These are phyloP conservation scores for Tetraneura akinire DNA, from an alignment of 1,140 invertebrate species.

Conservation along the genomic window DNA sequence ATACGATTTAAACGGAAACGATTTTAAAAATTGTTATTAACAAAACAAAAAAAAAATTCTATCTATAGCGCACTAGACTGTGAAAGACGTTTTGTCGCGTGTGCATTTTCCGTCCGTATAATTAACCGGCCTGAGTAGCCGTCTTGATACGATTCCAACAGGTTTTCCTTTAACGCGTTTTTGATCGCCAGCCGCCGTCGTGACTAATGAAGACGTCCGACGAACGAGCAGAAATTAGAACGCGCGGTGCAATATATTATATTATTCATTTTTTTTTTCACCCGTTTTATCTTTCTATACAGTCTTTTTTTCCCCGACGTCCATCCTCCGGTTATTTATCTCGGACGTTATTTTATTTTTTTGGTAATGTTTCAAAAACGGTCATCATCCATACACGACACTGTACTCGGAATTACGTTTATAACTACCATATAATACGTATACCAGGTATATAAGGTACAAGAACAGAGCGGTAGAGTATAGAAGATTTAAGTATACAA, in stretches of 20 bases:
- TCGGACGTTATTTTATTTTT: background rate
- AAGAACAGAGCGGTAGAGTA: too few relatives aligned
- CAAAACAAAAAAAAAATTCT: too few relatives aligned
- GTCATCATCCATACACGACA: background rate
- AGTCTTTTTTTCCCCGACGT: too few relatives aligned
- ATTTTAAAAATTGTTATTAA: too few relatives aligned
- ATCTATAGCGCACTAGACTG: too few relatives aligned
- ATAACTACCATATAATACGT: too few relatives aligned
- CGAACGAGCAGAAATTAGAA: slow-evolving; percentile 39
- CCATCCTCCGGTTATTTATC: too few relatives aligned
- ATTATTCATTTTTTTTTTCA: background rate
- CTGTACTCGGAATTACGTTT: too few relatives aligned
- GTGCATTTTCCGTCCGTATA: slow-evolving; percentile 12
- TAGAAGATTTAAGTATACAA: too few relatives aligned
- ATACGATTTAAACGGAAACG: too few relatives aligned
- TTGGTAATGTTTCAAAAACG: slow-evolving; percentile 18
- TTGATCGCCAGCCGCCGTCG: slow-evolving; percentile 23
- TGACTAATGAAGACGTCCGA: slow-evolving; percentile 43
- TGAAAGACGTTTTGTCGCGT: too few relatives aligned
- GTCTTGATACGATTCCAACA: slow-evolving; percentile 48
- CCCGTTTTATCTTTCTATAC: background rate
- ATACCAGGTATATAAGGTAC: too few relatives aligned
- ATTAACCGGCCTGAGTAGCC: background rate
- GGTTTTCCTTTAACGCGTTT: slow-evolving; percentile 44
- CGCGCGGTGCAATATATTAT: background rate